Percentiles rank a stretch among this genome's conserved stretches.
Conservation (phyloP, 2,113 vertebrate genomes). For the Protomyctophum bolini region DNA sequence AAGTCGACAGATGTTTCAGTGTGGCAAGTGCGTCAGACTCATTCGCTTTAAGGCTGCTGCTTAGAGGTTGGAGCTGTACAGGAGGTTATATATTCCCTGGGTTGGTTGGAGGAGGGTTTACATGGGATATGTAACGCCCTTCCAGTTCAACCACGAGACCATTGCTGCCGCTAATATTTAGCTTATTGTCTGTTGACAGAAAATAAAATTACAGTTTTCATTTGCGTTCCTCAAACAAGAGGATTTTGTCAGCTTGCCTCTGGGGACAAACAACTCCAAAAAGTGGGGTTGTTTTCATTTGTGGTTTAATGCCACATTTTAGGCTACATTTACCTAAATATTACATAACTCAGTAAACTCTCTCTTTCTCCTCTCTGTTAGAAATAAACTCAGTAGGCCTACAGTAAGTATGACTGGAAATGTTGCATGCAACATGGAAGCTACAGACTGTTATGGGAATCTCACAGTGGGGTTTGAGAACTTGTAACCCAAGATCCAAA, state of each 20-base stretch:
- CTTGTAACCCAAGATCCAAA: background rate
- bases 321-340: too few species aligned
- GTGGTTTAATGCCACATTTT: too few species aligned
- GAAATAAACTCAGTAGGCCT: too few species aligned
- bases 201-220: conserved; percentile 53
- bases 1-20: background rate
- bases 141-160: conserved; percentile 66
- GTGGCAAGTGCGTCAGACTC: background rate
- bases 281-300: too few species aligned
- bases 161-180: conserved; percentile 69
- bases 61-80: conserved; percentile 3
- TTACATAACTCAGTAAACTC: too few species aligned
- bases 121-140: conserved; percentile 48
- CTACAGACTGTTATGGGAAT: too few species aligned
- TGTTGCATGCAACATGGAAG: too few species aligned
- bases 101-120: conserved; percentile 13
- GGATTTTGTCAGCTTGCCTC: background rate
- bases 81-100: conserved; percentile 51
- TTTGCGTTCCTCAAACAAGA: background rate
- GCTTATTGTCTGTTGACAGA: conserved; percentile 54
- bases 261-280: too few species aligned
- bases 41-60: background rate
- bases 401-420: too few species aligned
- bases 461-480: background rate
- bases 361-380: too few species aligned